A percentile compares a stretch with the other conserved stretches of the same genome.
phyloP scores from a whole-genome alignment of 1,140 invertebrate genomes.

The Caenorhabditis tropicalis region DNA sequence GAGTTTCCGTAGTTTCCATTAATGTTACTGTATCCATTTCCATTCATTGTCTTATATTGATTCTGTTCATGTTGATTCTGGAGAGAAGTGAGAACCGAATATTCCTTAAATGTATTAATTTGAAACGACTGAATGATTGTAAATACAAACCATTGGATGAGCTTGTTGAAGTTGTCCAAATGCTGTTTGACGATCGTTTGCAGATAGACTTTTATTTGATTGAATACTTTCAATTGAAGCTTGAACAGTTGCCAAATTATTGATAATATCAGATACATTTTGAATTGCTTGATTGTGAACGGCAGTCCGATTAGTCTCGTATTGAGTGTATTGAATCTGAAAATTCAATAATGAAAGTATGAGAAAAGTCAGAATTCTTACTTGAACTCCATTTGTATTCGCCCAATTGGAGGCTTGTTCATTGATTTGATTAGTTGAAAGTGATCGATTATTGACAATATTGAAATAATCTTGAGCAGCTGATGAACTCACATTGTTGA shows the following conservation, averaged over 20 bases:
- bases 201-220: slow-evolving; percentile 3
- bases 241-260: not conserved
- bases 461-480: slow-evolving; percentile 16
- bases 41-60: not conserved
- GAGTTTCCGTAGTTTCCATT: not conserved
- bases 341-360: not conserved
- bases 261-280: slow-evolving; percentile 12
- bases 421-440: slow-evolving; percentile 10
- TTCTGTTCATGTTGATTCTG: not conserved
- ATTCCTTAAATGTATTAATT: not conserved
- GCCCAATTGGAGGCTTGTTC: slow-evolving; percentile 20
- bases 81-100: not conserved
- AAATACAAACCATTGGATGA: not conserved
- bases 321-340: not conserved
- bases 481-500: not conserved
- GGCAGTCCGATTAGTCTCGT: not conserved
- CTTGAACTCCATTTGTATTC: not conserved
- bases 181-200: not conserved
- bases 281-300: slow-evolving; percentile 9
- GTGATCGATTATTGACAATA: slow-evolving; percentile 6
- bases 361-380: not conserved
- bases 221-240: slow-evolving; percentile 2
- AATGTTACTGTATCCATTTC: not conserved
- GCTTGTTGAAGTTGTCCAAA: not conserved
- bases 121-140: not conserved